These are phyloP conservation scores for Corella eumyota DNA, from an alignment of 23 tunicate genomes.

Conservation along the genomic window DNA sequence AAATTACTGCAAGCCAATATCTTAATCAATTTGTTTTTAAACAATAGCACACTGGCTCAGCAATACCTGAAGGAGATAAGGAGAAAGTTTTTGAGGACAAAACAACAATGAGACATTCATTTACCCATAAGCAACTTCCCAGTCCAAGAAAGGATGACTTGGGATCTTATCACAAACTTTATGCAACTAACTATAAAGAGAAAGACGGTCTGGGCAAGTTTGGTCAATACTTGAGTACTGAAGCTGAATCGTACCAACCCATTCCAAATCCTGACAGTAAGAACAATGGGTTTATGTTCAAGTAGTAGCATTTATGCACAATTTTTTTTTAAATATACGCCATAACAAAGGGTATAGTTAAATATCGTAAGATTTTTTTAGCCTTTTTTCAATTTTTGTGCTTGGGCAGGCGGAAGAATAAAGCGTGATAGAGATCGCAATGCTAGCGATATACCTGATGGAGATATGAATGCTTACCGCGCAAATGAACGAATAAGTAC, in stretches of 20 bases:
- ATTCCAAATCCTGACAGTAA: conserved; percentile 4
- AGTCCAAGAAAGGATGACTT: conserved; percentile 4
- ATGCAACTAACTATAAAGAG: conserved; percentile 52
- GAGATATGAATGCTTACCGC: conserved; percentile 40
- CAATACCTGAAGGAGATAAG: conserved; percentile 75
- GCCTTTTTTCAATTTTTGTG: no score
- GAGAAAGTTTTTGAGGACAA: conserved; percentile 39
- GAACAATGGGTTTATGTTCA: no score
- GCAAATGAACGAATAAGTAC: conserved; percentile 22
- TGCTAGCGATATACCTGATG: conserved; percentile 76
- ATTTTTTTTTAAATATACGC: no score
- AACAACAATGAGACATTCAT: conserved; percentile 44
- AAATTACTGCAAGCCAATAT: no score
- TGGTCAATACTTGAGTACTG: conserved; percentile 48
- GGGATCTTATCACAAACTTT: conserved; percentile 42
- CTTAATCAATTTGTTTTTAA: no score
- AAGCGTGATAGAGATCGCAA: conserved; percentile 61
- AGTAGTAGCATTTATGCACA: no score
- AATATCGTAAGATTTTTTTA: no score
- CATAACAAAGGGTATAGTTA: no score
- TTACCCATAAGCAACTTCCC: conserved; percentile 3
- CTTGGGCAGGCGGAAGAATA: not conserved
- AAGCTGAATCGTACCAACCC: conserved; percentile 39
- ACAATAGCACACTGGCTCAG: conserved; percentile 38
- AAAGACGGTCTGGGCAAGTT: conserved; percentile 55